Percentiles rank a stretch among this genome's conserved stretches.
Conservation (phyloP, 1,140 invertebrate species). For the Pinna nobilis region DNA sequence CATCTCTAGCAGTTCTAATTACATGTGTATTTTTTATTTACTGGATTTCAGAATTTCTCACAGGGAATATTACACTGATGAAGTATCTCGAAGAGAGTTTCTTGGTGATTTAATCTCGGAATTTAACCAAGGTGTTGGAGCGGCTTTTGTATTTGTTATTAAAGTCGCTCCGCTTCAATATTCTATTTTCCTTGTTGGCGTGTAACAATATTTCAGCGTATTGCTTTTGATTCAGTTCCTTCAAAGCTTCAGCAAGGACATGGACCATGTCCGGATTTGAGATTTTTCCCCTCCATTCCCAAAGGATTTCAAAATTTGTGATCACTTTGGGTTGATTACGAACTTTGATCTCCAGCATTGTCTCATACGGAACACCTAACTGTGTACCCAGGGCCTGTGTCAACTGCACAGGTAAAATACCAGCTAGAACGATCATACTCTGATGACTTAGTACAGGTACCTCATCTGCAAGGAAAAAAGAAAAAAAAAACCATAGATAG, state of each 20-base stretch:
- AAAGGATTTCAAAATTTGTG: slow-evolving; percentile 51
- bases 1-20: too few species aligned
- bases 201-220: slow-evolving; percentile 43
- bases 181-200: slow-evolving; percentile 45
- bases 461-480: slow-evolving; percentile 40
- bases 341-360: slow-evolving; percentile 46
- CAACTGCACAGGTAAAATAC: slow-evolving; percentile 29
- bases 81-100: too few species aligned
- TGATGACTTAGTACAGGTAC: slow-evolving; percentile 54
- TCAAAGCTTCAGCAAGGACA: slow-evolving; percentile 39
- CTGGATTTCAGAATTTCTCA: too few species aligned
- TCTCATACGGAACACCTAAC: slow-evolving; percentile 45
- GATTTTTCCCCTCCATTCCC: slow-evolving; percentile 51
- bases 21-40: too few species aligned
- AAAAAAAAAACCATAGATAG: not conserved
- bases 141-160: too few species aligned
- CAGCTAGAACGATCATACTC: slow-evolving; percentile 40
- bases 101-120: too few species aligned
- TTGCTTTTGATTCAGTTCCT: slow-evolving; percentile 34
- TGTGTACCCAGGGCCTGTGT: slow-evolving; percentile 44
- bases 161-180: slow-evolving; percentile 33
- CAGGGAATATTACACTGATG: too few species aligned
- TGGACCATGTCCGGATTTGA: slow-evolving; percentile 36
- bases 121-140: too few species aligned
- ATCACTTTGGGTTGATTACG: slow-evolving; percentile 39